These are phyloP conservation scores for Epinephelus fuscoguttatus DNA, from an alignment of 2,113 vertebrate species.

Conservation along the genomic window DNA sequence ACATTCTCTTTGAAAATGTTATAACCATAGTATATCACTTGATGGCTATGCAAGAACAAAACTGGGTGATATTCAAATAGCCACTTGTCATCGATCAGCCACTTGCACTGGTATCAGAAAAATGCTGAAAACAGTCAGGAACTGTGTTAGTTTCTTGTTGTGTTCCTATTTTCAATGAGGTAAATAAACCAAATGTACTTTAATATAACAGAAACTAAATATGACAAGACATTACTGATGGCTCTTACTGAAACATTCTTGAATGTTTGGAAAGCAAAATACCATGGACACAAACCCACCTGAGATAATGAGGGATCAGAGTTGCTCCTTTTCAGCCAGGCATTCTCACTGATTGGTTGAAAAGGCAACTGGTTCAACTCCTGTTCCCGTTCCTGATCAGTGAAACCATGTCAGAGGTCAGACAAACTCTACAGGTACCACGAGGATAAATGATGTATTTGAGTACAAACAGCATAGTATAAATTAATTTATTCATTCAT, in stretches of 20 bases:
- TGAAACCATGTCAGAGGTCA: conserved; percentile 6
- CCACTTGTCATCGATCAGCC: not conserved
- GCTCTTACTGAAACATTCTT: not conserved
- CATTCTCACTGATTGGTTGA: conserved; percentile 80
- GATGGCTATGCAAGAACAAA: not conserved
- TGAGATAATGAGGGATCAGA: conserved; percentile 75
- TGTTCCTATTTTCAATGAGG: not conserved
- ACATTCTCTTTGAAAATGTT: not conserved
- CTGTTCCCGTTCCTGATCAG: conserved; percentile 76
- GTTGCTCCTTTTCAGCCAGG: conserved; percentile 82
- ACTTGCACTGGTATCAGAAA: not conserved
- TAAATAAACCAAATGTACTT: not conserved
- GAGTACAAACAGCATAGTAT: not conserved
- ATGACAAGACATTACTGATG: not conserved
- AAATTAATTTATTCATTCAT: not conserved
- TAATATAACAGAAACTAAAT: not conserved
- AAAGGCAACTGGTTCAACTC: conserved; percentile 76
- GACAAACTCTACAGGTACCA: not conserved
- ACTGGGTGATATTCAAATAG: not conserved
- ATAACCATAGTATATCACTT: not conserved
- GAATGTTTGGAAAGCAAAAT: not conserved
- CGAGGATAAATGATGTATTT: not conserved
- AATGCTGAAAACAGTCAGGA: not conserved
- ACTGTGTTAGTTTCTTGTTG: not conserved
- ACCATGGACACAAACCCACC: conserved; percentile 57